Evolutionary conservation across 1,140 invertebrate species (phyloP), one percentile per base, ranked within the genome.

Genomic region (Dendrolimus punctatus): DNA sequence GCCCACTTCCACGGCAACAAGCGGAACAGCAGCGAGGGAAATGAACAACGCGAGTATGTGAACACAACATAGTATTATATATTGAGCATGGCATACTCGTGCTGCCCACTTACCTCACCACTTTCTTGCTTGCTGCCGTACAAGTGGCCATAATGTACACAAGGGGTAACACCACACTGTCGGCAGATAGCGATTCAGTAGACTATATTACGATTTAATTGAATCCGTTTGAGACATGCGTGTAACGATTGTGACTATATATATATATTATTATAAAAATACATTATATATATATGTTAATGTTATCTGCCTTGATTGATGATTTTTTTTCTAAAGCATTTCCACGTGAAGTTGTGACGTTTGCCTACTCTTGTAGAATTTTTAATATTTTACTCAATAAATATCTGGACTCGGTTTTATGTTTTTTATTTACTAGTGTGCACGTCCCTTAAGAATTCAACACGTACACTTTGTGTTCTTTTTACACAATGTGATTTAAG

Each of bases 311-410:
- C 79, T 81, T 84, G 71, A 76, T 23, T 23, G 23, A 23, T 23
- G 23, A 23, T 76, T 55, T 72, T 80, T 78, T 51, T 78, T 72
- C 73, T 73, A 76, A 74, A 77, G 71, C 74, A 71, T 81, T 80
- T 81, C 78, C 77, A 81, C 70, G 66, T 74, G 60, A 77, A 81
- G 77, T 81, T 84, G 80, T 84, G 83, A 84, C 78, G 79, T 82
- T 85, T 82, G 77, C 77, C 80, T 82, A 81, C 73, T 80, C 76
- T 83, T 85, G 80, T 86, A 86, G 83, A 75, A 80, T 86, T 83
- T 84, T 83, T 80, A 86, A 73, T 77, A 81, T 77, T 86, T 85
- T 84, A 84, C 71, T 80, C 69, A 85, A 84, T 85, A 85, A 85
- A 84, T 77, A 79, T 81, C 74, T 85, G 76, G 76, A 82, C 68